Percentiles rank a stretch among this genome's conserved stretches.
These are phyloP conservation scores for Zaprionus inermis DNA, from an alignment of 1,140 invertebrate species.

Conservation along the genomic window DNA sequence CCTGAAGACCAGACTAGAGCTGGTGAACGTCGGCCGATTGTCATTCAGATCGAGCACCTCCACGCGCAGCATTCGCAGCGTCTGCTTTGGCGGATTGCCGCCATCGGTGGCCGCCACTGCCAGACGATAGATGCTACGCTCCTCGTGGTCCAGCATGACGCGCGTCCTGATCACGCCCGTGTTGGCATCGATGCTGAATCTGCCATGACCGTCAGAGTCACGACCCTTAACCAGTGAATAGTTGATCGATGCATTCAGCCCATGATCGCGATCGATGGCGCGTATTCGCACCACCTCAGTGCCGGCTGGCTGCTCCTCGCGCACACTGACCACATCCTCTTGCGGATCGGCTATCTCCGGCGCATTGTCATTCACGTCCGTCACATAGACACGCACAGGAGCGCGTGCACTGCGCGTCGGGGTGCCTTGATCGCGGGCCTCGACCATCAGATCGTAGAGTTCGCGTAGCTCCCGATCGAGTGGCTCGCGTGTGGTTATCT, in stretches of 20 bases:
- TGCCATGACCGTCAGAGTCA: constrained; percentile 92
- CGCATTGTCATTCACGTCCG: constrained; percentile 96
- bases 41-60: constrained; percentile 96
- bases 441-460: constrained; percentile 92
- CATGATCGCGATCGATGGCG: constrained; percentile 94
- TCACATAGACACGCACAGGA: constrained; percentile 89
- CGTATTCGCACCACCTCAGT: constrained; percentile 93
- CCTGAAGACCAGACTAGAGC: constrained; percentile 94
- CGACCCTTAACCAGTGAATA: constrained; percentile 94
- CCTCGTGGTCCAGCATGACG: constrained; percentile 95
- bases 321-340: constrained; percentile 93
- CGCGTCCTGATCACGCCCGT: constrained; percentile 95
- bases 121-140: constrained; percentile 93
- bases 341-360: constrained; percentile 94
- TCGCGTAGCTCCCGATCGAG: constrained; percentile 93
- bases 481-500: constrained; percentile 91
- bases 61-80: constrained; percentile 91
- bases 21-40: constrained; percentile 95
- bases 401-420: constrained; percentile 90
- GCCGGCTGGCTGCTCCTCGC: constrained; percentile 94
- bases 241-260: constrained; percentile 93
- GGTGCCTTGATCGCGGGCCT: constrained; percentile 93
- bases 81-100: constrained; percentile 92
- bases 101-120: constrained; percentile 94
- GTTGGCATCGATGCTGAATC: constrained; percentile 93